Base-by-base conservation (phyloP, 1,140 invertebrate genomes). In the Zaprionus davidi region DNA sequence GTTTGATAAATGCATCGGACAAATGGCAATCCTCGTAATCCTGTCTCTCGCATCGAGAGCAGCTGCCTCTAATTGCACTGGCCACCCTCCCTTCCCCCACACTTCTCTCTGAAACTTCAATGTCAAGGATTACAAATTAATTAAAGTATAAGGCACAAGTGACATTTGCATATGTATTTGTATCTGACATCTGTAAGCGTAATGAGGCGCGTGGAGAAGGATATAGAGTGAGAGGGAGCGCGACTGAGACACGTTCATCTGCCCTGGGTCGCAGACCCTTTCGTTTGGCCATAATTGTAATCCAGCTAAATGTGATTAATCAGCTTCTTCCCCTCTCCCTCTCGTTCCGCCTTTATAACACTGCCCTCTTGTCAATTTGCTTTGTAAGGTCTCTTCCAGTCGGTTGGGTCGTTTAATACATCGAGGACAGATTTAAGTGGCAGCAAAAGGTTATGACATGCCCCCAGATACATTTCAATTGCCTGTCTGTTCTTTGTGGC, bases 61-160 rank as follows among this genome's bases (percentile, higher is more conserved):
- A 77, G 67, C 62, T 64, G 62, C 71, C 62, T 73, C 83, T 87
- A 87, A 87, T 88, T 87, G 81, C 84, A 75, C 46, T 62, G 20
- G 17, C 6, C n/a, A 17, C n/a, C 20, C 20, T 5, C 4, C 3
- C 4, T 11, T 5, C 20, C 4, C 12, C 20, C 20, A 9, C 4
- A 0, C 20, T 3, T 1, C 11, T 49, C 53, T 55, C 12, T 38
- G 20, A 20, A 58, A 38, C 75, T 69, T 71, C 81, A 83, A 78
- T 81, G 71, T 72, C 59, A 71, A 67, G 84, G 84, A 88, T 90
- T 90, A 76, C 71, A 85, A 85, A 88, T 85, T 88, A 88, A 88
- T 88, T 88, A 81, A 85, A 90, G 49, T 90, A 85, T 90, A 68
- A 71, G 58, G 81, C 66, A 62, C 56, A 70, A 84, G 58, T 73